A percentile compares a stretch with the other conserved stretches of the same genome.
phyloP scores from a whole-genome alignment of 2,888 invertebrate genomes.

The Eulithis testata region DNA sequence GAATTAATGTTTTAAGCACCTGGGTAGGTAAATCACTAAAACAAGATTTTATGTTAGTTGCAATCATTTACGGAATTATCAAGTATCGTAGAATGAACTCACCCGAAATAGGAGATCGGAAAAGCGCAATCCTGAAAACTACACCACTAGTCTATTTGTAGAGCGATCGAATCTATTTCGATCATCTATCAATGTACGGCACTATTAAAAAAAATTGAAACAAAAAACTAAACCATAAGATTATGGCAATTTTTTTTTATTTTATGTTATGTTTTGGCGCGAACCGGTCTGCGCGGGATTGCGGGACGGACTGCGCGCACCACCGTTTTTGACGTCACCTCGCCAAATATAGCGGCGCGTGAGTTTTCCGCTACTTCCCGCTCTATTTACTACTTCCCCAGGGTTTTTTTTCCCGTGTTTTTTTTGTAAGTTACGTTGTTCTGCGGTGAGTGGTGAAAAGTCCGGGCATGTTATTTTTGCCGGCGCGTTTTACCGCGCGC shows the following conservation, averaged over 20 bases:
- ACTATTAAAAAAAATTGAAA: conserved; percentile 42
- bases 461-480: conserved; percentile 81
- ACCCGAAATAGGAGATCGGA: conserved; percentile 52
- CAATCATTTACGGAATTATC: neutral
- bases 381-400: conserved; percentile 35
- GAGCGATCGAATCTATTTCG: conserved; percentile 39
- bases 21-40: no score
- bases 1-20: no score
- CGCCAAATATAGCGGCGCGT: conserved; percentile 71
- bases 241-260: conserved; percentile 50
- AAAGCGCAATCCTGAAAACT: conserved; percentile 58
- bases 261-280: conserved; percentile 54
- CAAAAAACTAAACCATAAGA: conserved; percentile 50
- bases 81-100: conserved; percentile 45
- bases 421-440: conserved; percentile 48
- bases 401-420: conserved; percentile 46
- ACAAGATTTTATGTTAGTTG: neutral
- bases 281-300: conserved; percentile 69
- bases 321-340: conserved; percentile 67
- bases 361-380: conserved; percentile 51
- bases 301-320: conserved; percentile 73
- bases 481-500: conserved; percentile 72
- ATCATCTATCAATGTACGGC: conserved; percentile 45
- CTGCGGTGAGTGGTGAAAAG: conserved; percentile 56
- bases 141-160: conserved; percentile 47